Evolutionary conservation across 2,888 invertebrate genomes (phyloP).

Genomic region (Lasioglossum morio): DNA sequence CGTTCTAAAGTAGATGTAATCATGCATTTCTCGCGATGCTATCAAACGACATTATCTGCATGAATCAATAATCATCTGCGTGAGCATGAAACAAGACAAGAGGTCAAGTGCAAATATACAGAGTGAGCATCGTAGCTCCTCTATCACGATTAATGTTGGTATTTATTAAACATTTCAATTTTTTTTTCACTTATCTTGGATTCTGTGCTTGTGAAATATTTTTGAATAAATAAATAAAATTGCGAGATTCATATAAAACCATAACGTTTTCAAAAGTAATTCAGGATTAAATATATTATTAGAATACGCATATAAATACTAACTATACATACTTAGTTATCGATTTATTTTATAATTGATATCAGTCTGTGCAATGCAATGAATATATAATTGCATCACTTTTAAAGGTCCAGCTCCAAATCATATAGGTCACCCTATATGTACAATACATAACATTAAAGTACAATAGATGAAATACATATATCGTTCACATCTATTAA

Average conservation of each 20-base stretch:
- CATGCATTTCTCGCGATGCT: conserved; percentile 31
- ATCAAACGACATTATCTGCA: conserved; percentile 36
- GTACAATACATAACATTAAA: conserved; percentile 22
- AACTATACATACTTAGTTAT: not conserved
- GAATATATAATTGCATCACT: not conserved
- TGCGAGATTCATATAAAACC: not conserved
- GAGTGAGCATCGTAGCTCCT: not conserved
- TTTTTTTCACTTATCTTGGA: not conserved
- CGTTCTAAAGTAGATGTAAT: not conserved
- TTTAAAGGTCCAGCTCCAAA: not conserved
- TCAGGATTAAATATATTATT: not conserved
- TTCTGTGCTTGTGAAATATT: not conserved
- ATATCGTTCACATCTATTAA: conserved; percentile 25
- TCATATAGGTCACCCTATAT: conserved; percentile 4
- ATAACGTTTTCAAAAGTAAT: not conserved
- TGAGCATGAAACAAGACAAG: conserved; percentile 30
- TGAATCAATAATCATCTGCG: conserved; percentile 46
- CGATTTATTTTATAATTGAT: too few species aligned
- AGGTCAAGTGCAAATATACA: conserved; percentile 54
- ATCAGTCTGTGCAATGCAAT: not conserved
- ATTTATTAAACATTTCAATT: not conserved
- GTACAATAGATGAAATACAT: conserved; percentile 38
- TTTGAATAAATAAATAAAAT: not conserved
- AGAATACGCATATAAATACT: not conserved
- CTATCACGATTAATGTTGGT: not conserved